Evolutionary conservation across 2,888 invertebrate species (phyloP).

Genomic region (Phragmatobia fuliginosa): DNA sequence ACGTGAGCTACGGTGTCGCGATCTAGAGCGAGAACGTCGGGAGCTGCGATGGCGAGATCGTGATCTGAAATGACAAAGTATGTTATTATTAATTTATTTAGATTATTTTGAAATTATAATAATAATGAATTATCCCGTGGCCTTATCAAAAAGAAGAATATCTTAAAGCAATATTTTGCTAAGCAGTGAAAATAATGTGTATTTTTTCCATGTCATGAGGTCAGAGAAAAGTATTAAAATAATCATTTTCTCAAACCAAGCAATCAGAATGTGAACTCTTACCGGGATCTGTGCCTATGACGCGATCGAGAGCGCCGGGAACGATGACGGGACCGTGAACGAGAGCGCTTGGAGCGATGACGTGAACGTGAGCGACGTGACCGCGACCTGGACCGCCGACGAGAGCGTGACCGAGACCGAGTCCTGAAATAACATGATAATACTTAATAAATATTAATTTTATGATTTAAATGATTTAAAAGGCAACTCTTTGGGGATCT

Average conservation of each 20-base stretch:
- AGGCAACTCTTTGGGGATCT: too few relatives aligned
- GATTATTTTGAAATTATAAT: not conserved
- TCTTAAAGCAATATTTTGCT: not conserved
- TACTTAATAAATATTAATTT: too few relatives aligned
- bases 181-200: not conserved
- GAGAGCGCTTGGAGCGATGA: constrained; percentile 85
- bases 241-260: not conserved
- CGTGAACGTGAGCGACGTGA: constrained; percentile 88
- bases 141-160: not conserved
- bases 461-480: too few relatives aligned
- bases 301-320: constrained; percentile 88
- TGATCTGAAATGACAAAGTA: constrained; percentile 64
- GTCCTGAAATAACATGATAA: constrained; percentile 63
- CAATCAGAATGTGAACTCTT: constrained; percentile 22
- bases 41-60: constrained; percentile 87
- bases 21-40: constrained; percentile 82
- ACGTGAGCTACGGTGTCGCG: constrained; percentile 86
- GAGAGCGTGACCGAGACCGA: constrained; percentile 85
- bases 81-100: not conserved
- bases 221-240: not conserved
- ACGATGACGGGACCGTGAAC: constrained; percentile 86
- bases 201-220: not conserved
- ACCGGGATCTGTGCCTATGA: constrained; percentile 85
- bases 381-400: constrained; percentile 88
- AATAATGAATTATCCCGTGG: not conserved